A percentile compares a stretch with the other conserved stretches of the same genome.
Conservation (phyloP, 2,888 invertebrate species). For the Hymenopus coronatus region DNA sequence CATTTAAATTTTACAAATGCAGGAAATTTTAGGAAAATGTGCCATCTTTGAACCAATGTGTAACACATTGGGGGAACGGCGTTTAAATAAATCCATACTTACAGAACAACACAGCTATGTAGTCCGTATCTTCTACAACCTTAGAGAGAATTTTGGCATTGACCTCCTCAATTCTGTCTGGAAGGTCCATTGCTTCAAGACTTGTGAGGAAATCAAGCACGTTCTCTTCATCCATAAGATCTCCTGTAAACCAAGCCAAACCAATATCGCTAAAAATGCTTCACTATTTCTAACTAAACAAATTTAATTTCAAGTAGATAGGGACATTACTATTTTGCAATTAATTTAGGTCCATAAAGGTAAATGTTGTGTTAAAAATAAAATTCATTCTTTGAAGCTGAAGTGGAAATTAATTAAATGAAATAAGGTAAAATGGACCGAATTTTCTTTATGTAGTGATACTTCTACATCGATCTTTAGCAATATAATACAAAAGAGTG, state of each 20-base stretch:
- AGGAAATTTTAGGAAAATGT: neutral
- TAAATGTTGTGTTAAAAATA: too few species aligned
- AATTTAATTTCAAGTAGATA: too few species aligned
- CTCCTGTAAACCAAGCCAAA: conserved; percentile 58
- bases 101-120: conserved; percentile 92
- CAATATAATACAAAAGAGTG: too few species aligned
- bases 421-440: too few species aligned
- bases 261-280: neutral
- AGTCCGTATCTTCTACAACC: conserved; percentile 88
- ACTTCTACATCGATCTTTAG: too few species aligned
- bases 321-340: neutral
- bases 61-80: neutral
- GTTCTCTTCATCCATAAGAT: conserved; percentile 92
- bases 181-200: conserved; percentile 91
- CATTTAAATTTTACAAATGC: neutral
- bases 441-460: too few species aligned
- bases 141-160: conserved; percentile 85
- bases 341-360: too few species aligned
- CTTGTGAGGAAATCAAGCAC: conserved; percentile 92
- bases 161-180: conserved; percentile 93
- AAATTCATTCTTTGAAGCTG: too few species aligned
- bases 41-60: neutral
- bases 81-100: conserved; percentile 56
- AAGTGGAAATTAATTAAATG: too few species aligned
- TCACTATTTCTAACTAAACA: too few species aligned